phyloP scores from a whole-genome alignment of 2,797 vertebrate genomes.

The Anisognathus igniventris region DNA sequence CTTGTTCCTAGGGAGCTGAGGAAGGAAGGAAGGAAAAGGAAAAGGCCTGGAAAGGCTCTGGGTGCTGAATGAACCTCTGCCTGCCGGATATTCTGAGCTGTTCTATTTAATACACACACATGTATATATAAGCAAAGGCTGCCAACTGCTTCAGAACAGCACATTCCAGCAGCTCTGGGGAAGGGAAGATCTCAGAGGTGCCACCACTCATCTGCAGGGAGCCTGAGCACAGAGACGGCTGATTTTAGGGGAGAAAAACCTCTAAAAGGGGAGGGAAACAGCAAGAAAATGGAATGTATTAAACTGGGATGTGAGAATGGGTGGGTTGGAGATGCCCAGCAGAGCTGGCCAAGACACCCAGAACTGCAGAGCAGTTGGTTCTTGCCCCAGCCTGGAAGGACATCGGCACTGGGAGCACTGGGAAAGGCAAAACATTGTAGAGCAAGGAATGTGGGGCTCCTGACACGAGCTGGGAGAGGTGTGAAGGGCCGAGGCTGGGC shows the following conservation, averaged over 20 bases:
- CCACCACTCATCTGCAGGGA: not conserved
- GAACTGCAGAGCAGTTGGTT: not conserved
- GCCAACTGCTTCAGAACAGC: conserved; percentile 33
- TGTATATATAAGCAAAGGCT: not conserved
- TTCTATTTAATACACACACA: conserved; percentile 34
- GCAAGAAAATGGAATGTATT: not conserved
- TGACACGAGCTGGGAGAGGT: accelerated
- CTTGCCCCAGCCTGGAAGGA: not conserved
- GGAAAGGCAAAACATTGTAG: accelerated
- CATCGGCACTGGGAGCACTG: accelerated
- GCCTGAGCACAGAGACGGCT: not conserved
- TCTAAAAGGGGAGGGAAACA: not conserved
- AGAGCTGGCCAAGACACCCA: not conserved
- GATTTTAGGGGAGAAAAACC: not conserved
- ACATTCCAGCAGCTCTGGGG: not conserved
- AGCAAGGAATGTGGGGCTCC: not conserved
- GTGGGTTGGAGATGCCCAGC: not conserved
- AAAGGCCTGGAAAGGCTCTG: not conserved
- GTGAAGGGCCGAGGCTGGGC: not conserved
- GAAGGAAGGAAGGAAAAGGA: not conserved
- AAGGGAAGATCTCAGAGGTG: conserved; percentile 16
- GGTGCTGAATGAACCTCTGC: conserved; percentile 32
- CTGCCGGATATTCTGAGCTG: conserved; percentile 28
- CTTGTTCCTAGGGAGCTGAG: not conserved
- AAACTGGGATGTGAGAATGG: not conserved